Conservation (phyloP, 2,888 invertebrate species). For the Pediacus dermestoides region DNA sequence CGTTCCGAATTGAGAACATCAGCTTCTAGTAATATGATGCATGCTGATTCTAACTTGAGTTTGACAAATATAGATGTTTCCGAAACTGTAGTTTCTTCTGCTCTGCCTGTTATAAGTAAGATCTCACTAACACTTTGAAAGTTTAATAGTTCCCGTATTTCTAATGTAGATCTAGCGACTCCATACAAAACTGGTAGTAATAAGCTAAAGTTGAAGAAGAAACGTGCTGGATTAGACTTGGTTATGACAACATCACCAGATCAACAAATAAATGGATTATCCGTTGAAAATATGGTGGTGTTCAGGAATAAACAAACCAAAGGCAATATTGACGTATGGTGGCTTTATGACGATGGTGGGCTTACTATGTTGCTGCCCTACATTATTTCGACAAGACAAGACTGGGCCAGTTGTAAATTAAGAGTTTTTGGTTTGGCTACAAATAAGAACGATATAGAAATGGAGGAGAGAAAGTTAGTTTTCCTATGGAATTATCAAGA, state of each 20-base stretch:
- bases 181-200: conserved; percentile 9
- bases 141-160: conserved; percentile 3
- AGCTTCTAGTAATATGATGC: conserved; percentile 57
- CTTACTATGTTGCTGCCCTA: conserved; percentile 82
- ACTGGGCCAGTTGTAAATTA: conserved; percentile 75
- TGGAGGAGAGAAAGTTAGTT: conserved; percentile 81
- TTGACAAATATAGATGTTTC: conserved; percentile 47
- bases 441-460: conserved; percentile 70
- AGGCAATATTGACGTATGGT: conserved; percentile 91
- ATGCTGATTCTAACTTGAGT: conserved; percentile 70
- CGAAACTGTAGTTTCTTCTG: conserved; percentile 20
- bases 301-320: conserved; percentile 75
- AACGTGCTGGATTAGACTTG: conserved; percentile 18
- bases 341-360: conserved; percentile 93
- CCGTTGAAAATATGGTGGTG: conserved; percentile 66
- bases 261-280: conserved; percentile 48
- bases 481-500: neutral
- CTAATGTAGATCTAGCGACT: conserved; percentile 8
- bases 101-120: conserved; percentile 19
- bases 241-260: conserved; percentile 40
- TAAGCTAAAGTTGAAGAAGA: conserved; percentile 23
- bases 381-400: conserved; percentile 74
- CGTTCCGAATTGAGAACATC: conserved; percentile 40
- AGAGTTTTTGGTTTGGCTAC: conserved; percentile 82
- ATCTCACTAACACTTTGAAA: neutral